phyloP scores from a whole-genome alignment of 2,113 vertebrate species.

The Colaptes auratus region DNA sequence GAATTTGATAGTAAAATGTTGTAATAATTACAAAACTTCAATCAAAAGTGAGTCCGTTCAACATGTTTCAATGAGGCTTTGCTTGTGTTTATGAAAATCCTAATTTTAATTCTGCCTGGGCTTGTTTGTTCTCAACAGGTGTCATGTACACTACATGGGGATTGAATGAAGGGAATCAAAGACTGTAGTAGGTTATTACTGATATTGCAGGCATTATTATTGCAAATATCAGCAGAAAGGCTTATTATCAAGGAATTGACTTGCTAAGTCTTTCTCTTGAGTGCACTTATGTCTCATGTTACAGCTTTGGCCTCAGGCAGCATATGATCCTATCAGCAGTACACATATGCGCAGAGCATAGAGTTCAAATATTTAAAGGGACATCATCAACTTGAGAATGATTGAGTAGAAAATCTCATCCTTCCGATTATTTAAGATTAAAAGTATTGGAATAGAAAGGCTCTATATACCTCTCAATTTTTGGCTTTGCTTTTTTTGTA shows the following conservation, averaged over 20 bases:
- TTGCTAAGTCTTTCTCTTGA: conserved; percentile 73
- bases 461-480: not conserved
- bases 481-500: not conserved
- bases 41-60: not conserved
- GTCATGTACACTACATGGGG: conserved; percentile 60
- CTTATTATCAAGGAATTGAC: conserved; percentile 65
- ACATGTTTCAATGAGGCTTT: conserved; percentile 17
- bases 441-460: not conserved
- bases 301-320: conserved; percentile 58
- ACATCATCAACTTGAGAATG: conserved; percentile 58
- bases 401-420: not conserved
- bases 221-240: conserved; percentile 80
- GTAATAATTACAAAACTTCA: not conserved
- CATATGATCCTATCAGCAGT: conserved; percentile 34
- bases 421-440: not conserved
- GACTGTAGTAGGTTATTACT: conserved; percentile 68
- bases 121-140: conserved; percentile 77
- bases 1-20: not conserved
- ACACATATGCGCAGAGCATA: conserved; percentile 17
- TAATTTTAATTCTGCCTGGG: conserved; percentile 64
- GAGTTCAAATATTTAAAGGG: conserved; percentile 55
- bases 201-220: conserved; percentile 71
- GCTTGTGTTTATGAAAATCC: not conserved
- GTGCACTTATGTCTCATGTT: conserved; percentile 60
- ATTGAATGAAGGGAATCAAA: conserved; percentile 74